Base-by-base conservation (phyloP, 2,888 invertebrate genomes). In the Furcula furcula region DNA sequence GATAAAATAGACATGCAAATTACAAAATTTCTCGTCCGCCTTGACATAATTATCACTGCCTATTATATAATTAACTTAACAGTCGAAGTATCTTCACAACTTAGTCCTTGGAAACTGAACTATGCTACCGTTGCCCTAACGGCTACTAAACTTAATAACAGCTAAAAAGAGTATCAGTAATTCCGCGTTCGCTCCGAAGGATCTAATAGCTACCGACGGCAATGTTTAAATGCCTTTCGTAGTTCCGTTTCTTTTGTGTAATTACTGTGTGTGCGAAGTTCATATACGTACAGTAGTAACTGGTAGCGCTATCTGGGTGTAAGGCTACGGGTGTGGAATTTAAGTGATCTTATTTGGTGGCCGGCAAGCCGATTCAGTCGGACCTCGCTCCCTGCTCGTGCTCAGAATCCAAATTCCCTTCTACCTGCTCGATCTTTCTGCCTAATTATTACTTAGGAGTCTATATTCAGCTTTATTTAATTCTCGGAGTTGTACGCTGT, bases 311-410 rank as follows among this genome's bases (percentile, higher is more conserved):
- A 81, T 77, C 78, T 69, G 71, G 75, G 67, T 72, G 66, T 74
- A 72, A 73, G 72, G 63, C 64, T 73, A 83, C 85, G 84, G 67
- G 73, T 55, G 46, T 64, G 59, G 86, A 86, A 87, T 87, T 80
- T 83, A 85, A 87, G 86, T 84, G 85, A 76, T 81, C 85, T 73
- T 83, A 84, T 85, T 86, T 84, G 59, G 59, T 55, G 52, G 55
- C 55, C 48, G 65, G 71, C 63, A 60, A 71, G 71, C 65, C 78
- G 78, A 78, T 76, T 75, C 76, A 70, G 68, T 66, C 68, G 65
- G 55, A 57, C 68, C 67, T 70, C 67, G 73, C 63, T 58, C 63
- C 56, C 45, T 29, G 65, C 56, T 70, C 84, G 85, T 84, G 85
- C 62, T 66, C 43, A 47, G 84, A 81, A 84, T 84, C 66, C 53